phyloP scores from a whole-genome alignment of 1,140 invertebrate genomes.

The Drosophila leontia region DNA sequence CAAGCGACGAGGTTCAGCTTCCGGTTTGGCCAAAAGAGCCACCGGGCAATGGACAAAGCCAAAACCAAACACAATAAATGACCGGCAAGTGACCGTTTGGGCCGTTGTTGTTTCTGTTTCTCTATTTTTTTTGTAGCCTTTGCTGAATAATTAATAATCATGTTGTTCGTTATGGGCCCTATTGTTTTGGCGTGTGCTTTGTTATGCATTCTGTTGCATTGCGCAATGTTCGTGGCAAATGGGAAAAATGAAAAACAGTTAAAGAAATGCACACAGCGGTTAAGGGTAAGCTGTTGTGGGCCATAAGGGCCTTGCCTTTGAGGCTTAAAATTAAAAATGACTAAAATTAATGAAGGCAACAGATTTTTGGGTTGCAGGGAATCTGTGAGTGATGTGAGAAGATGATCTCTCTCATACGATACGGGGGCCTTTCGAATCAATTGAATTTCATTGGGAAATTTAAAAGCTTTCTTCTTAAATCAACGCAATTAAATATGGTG shows the following conservation, averaged over 20 bases:
- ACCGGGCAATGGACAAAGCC: constrained; percentile 24
- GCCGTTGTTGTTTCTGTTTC: constrained; percentile 17
- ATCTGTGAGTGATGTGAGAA: constrained; percentile 22
- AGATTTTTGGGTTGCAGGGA: constrained; percentile 14
- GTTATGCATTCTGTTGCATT: constrained; percentile 80
- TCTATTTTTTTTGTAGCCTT: constrained; percentile 29
- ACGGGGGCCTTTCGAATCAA: constrained; percentile 29
- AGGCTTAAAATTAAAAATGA: constrained; percentile 18
- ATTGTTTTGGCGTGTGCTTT: constrained; percentile 69
- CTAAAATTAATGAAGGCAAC: constrained; percentile 35
- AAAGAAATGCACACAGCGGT: constrained; percentile 52
- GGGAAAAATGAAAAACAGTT: constrained; percentile 42
- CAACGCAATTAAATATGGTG: constrained; percentile 20
- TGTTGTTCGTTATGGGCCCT: constrained; percentile 67
- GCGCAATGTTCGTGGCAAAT: constrained; percentile 54
- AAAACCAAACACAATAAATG: constrained; percentile 39
- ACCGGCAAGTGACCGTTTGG: constrained; percentile 61
- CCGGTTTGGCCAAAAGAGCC: constrained; percentile 59
- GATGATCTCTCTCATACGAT: constrained; percentile 33
- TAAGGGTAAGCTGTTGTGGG: constrained; percentile 24
- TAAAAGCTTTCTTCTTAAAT: background rate
- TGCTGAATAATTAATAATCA: constrained; percentile 76
- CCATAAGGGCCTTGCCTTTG: constrained; percentile 13
- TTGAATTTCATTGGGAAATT: constrained; percentile 24
- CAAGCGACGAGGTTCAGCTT: constrained; percentile 43